These are phyloP conservation scores for Zoanthus solanderi DNA, from an alignment of 92 coral and sea anemone genomes.

Conservation along the genomic window DNA sequence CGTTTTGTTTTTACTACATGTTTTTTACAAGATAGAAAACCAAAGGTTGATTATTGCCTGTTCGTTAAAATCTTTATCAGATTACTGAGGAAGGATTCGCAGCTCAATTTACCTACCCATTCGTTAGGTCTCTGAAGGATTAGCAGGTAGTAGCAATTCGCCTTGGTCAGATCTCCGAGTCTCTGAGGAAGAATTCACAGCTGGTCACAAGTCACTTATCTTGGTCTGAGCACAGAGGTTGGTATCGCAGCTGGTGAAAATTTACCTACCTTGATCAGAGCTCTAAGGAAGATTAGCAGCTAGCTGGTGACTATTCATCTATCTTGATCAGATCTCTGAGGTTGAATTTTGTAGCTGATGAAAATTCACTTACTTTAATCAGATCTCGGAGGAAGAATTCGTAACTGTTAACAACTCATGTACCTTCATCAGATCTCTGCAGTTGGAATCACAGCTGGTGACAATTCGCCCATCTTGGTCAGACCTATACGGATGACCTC, in stretches of 20 bases:
- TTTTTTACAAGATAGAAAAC: too few species aligned
- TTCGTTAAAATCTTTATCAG: background rate
- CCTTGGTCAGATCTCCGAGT: background rate
- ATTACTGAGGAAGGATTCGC: background rate
- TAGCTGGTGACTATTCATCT: too few species aligned
- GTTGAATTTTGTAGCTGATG: constrained; percentile 49
- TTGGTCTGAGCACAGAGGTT: background rate
- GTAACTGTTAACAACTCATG: constrained; percentile 58
- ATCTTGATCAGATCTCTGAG: constrained; percentile 46
- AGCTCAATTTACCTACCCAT: background rate
- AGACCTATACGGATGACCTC: too few species aligned
- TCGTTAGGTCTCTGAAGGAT: background rate
- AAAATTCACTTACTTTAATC: constrained; percentile 43
- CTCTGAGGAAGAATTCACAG: constrained; percentile 39
- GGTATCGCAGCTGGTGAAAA: background rate
- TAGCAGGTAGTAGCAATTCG: background rate
- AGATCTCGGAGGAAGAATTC: constrained; percentile 58
- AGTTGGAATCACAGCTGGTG: constrained; percentile 55
- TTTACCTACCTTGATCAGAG: background rate
- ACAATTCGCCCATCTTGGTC: constrained; percentile 58
- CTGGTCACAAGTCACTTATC: background rate
- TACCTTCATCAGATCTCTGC: constrained; percentile 57
- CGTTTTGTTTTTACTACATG: too few species aligned
- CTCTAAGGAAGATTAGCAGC: background rate
- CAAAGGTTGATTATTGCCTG: too few species aligned